Conservation (phyloP, 2,888 invertebrate species). For the Ctenicera cuprea region DNA sequence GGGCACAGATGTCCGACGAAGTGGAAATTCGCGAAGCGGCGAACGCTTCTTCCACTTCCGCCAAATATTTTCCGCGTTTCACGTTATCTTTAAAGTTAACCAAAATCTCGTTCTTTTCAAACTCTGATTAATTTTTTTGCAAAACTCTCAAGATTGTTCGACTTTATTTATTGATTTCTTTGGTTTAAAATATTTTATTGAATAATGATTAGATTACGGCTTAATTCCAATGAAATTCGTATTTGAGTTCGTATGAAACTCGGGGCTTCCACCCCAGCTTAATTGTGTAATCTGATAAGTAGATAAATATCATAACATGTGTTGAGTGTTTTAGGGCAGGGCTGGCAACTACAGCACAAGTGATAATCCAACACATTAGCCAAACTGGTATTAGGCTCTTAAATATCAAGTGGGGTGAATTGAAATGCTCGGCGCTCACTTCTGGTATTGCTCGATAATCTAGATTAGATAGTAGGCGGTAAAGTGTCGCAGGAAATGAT, state of each 20-base stretch:
- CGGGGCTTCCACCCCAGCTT: constrained; percentile 45
- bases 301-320: constrained; percentile 71
- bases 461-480: constrained; percentile 57
- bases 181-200: too few relatives aligned
- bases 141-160: too few relatives aligned
- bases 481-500: constrained; percentile 56
- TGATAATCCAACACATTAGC: constrained; percentile 61
- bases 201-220: too few relatives aligned
- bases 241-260: not conserved
- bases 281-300: constrained; percentile 56
- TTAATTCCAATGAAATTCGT: not conserved
- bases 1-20: constrained; percentile 9
- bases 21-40: constrained; percentile 12
- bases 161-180: too few relatives aligned
- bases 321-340: constrained; percentile 61
- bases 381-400: constrained; percentile 56
- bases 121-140: too few relatives aligned
- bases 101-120: too few relatives aligned
- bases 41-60: constrained; percentile 16
- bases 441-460: constrained; percentile 50
- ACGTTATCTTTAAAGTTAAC: too few relatives aligned
- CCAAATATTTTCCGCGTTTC: constrained; percentile 8
- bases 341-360: constrained; percentile 39
- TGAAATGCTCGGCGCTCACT: constrained; percentile 32
- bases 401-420: constrained; percentile 46